Base-by-base conservation (phyloP, 2,113 vertebrate species). In the Pangasianodon gigas region DNA sequence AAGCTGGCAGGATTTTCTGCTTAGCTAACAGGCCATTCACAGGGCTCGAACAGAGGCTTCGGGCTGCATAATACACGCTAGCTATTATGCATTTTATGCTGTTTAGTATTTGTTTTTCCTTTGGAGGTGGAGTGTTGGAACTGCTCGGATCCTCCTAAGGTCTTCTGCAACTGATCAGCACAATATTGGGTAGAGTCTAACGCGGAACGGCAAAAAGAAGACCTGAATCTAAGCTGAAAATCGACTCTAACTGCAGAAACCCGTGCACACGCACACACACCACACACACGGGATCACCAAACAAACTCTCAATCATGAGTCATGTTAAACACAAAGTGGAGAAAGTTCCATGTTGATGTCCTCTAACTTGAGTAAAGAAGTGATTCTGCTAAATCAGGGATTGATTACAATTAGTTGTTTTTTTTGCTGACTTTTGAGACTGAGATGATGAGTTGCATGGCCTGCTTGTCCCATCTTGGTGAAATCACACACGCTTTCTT, bases 321-420 rank as follows among this genome's bases (percentile, higher is more conserved):
- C 41, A 44, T 46, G 74, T 44, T 77, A 56, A 48, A 51, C 88
- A 75, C 52, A 89, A 87, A 69, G 65, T 84, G 87, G 52, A 84
- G n/a, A 83, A 58, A 37, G 88, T 88, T 85, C 79, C 88, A 88
- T 82, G 82, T 1, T 62, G 56, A 89, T 10, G 37, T 84, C 67
- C 69, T 89, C 82, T 89, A 91, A 69, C 85, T 79, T 56, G 6
- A 90, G 92, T 84, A 94, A 94, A 93, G 46, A 89, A 88, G 58
- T 51, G 24, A 83, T 87, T 86, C 60, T 48, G 26, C 56, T n/a
- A 60, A 58, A 18, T 54, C n/a, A 16, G 71, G 82, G 51, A 29
- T 0, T 54, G 4, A 26, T 90, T 90, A 87, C 32, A 81, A 81
- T 90, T 29, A 89, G 1, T 44, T 52, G 1, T 74, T 75, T 44